Base-by-base conservation (phyloP, 2,113 vertebrate genomes). In the Panthera tigris region DNA sequence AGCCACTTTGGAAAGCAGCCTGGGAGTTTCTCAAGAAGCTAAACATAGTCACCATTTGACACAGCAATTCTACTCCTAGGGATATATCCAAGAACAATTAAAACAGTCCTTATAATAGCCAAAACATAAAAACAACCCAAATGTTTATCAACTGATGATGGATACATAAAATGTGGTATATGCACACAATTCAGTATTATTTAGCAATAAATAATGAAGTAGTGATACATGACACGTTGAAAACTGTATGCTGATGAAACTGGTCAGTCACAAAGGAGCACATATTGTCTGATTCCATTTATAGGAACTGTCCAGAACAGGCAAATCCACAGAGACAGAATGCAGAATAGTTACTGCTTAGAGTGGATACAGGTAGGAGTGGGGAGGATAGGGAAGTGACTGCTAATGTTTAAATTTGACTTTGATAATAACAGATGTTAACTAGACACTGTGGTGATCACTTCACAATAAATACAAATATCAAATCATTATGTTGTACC, bases 111-210 rank as follows among this genome's bases (percentile, higher is more conserved):
- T 71, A 14, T n/a, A 93, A 78, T 15, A 55, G 39, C 19, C 12
- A 45, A 95, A 95, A 89, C 45, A 61, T 33, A 66, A 45, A 86
- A 97, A 91, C 48, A 78, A 82, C 3, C 31, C 68, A 82, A 76
- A 89, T 41, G 23, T 83, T 50, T 39, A 83, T 25, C 48, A 69
- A 76, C 36, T 63, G 50, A 63, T 33, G 27, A 87, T 41, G 39
- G 48, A 88, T 66, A 94, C 87, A 73, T 73, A 82, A 86, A 87
- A 66, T 39, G 69, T 15, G 9, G 57, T 50, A 50, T 41, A 69
- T n/a, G 78, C 8, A 76, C 10, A 63, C 13, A 63, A 48, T 29
- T 31, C 21, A 82, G 36, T 88, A 91, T 48, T 83, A 91, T 39
- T 93, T 91, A 52, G 25, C 27, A 79, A 91, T 78, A 85, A 81